Percentiles rank a stretch among this genome's conserved stretches.
phyloP scores from a whole-genome alignment of 1,140 invertebrate genomes.

The Drosophila burlai region DNA sequence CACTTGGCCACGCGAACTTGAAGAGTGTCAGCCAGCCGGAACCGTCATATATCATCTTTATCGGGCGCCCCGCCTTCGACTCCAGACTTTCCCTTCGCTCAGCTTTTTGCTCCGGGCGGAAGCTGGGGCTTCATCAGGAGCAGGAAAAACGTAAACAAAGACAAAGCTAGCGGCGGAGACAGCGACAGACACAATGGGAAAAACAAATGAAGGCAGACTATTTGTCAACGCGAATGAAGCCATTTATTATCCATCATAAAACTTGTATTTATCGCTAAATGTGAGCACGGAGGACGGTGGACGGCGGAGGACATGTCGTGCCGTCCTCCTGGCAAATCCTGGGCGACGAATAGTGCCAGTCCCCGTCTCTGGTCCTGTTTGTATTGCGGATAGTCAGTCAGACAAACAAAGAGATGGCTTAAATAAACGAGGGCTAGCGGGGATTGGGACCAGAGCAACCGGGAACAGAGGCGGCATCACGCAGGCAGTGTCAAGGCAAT shows the following conservation, averaged over 20 bases:
- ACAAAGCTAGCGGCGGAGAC: conserved; percentile 25
- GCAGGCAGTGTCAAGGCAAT: conserved; percentile 79
- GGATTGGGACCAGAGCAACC: conserved; percentile 4
- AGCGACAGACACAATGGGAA: conserved; percentile 32
- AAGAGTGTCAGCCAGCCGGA: conserved; percentile 41
- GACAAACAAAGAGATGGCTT: conserved; percentile 73
- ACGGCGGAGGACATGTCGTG: conserved; percentile 22
- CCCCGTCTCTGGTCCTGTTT: conserved; percentile 32
- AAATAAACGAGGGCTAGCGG: conserved; percentile 46
- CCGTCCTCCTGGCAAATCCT: conserved; percentile 69
- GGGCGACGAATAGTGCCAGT: conserved; percentile 57
- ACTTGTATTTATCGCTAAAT: conserved; percentile 84
- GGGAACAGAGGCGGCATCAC: conserved; percentile 27
- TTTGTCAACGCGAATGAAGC: conserved; percentile 85
- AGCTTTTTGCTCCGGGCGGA: conserved; percentile 39
- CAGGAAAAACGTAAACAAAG: conserved; percentile 44
- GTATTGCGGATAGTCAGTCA: conserved; percentile 65
- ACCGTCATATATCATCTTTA: conserved; percentile 78
- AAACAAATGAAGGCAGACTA: conserved; percentile 82
- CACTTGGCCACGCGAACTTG: conserved; percentile 67
- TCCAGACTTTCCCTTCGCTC: neutral
- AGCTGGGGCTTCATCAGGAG: conserved; percentile 16
- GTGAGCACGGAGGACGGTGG: conserved; percentile 2
- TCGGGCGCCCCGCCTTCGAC: conserved; percentile 35
- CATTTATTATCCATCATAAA: conserved; percentile 85